Evolutionary conservation across 2,113 vertebrate genomes (phyloP).

Genomic region (Etia nguti): DNA sequence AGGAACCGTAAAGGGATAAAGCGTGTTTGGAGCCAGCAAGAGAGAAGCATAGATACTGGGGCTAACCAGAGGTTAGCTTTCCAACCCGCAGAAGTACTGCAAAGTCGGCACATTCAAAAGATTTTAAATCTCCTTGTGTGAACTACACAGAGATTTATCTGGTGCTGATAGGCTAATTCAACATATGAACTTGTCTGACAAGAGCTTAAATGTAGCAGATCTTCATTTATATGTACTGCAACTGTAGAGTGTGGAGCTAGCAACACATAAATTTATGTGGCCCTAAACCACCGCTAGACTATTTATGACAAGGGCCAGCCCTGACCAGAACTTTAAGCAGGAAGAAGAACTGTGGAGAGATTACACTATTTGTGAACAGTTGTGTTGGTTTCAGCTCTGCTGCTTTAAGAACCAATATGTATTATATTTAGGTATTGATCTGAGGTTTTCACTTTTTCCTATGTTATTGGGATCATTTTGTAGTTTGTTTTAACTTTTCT

Average conservation of each 20-base stretch:
- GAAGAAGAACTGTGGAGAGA: not conserved
- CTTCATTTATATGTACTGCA: not conserved
- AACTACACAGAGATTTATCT: not conserved
- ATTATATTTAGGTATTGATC: not conserved
- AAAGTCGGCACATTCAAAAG: not conserved
- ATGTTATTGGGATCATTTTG: not conserved
- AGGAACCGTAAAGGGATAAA: not conserved
- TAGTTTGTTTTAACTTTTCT: not conserved
- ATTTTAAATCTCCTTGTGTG: not conserved
- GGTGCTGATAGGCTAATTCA: not conserved
- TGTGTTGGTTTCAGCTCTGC: not conserved
- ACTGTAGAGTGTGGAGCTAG: not conserved
- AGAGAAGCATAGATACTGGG: not conserved
- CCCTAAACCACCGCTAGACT: not conserved
- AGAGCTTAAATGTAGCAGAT: too few species aligned
- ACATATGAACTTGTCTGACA: not conserved
- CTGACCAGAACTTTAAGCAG: not conserved
- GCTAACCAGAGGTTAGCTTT: not conserved
- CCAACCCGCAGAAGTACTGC: not conserved
- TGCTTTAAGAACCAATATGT: not conserved
- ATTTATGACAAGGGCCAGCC: not conserved
- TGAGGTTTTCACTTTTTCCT: not conserved
- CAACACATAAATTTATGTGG: not conserved
- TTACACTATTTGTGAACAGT: not conserved
- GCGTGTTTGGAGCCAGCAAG: not conserved